These are phyloP conservation scores for Troides helena DNA, from an alignment of 2,888 invertebrate genomes.

Conservation along the genomic window DNA sequence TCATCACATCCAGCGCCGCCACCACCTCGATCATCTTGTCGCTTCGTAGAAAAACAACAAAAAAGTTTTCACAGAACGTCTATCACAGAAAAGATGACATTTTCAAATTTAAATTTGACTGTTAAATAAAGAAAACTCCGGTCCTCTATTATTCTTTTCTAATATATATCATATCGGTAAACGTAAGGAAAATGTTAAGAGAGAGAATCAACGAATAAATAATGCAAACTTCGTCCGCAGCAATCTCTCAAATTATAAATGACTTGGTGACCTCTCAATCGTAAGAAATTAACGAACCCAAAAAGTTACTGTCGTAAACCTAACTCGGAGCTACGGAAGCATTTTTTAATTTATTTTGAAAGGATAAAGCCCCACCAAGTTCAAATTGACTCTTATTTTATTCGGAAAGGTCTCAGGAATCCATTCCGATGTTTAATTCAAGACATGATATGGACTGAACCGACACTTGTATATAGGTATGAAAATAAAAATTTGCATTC, in stretches of 20 bases:
- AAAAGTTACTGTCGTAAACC: slow-evolving; percentile 3
- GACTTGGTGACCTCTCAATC: background rate
- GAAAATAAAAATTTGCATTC: background rate
- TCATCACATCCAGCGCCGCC: no score
- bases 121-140: no score
- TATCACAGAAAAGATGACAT: no score
- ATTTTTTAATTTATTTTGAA: slow-evolving; percentile 27
- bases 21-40: no score
- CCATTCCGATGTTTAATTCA: slow-evolving; percentile 13
- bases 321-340: slow-evolving; percentile 6
- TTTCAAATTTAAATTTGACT: no score
- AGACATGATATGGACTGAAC: background rate
- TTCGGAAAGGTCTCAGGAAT: background rate
- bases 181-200: background rate
- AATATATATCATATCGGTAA: background rate
- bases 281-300: slow-evolving; percentile 6
- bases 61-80: no score
- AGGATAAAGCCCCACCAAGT: slow-evolving; percentile 15
- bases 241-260: background rate
- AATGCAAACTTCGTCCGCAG: background rate
- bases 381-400: slow-evolving; percentile 11
- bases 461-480: background rate
- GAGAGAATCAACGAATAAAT: background rate
- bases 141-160: background rate
- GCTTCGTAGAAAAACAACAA: no score